These are phyloP conservation scores for Puntigrus tetrazona DNA, from an alignment of 2,113 vertebrate genomes.

Conservation along the genomic window DNA sequence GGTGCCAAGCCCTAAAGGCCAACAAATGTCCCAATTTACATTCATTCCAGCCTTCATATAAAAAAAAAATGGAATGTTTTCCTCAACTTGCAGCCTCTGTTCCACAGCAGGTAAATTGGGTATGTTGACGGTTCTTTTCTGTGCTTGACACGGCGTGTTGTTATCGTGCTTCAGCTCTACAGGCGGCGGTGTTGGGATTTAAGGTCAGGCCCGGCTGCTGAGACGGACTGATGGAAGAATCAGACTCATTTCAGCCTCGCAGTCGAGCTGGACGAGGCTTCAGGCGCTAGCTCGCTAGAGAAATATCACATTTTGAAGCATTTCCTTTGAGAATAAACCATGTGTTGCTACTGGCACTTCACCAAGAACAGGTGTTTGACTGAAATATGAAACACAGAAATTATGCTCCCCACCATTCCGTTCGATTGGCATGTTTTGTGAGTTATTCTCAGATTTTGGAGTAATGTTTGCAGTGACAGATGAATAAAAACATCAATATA, in stretches of 20 bases:
- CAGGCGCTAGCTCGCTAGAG: background rate
- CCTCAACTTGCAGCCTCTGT: background rate
- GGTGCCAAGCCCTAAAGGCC: background rate
- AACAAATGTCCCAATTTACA: slow-evolving; percentile 20
- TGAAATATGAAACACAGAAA: background rate
- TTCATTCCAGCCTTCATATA: background rate
- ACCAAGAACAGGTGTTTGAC: background rate
- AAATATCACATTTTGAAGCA: background rate
- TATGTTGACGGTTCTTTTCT: background rate
- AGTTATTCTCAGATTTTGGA: background rate
- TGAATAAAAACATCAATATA: background rate
- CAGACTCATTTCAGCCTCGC: slow-evolving; percentile 40
- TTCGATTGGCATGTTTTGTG: background rate
- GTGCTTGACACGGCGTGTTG: slow-evolving; percentile 7
- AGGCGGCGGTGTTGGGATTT: slow-evolving; percentile 31
- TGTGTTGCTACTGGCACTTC: background rate
- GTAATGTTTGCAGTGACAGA: background rate
- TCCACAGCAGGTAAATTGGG: slow-evolving; percentile 15
- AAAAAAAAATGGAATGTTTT: slow-evolving; percentile 32
- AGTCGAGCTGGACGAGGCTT: background rate
- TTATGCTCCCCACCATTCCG: background rate
- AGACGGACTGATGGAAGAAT: slow-evolving; percentile 16
- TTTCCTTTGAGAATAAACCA: slow-evolving; percentile 16
- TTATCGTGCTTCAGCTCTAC: slow-evolving; percentile 34
- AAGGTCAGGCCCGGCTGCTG: slow-evolving; percentile 28